A percentile compares a stretch with the other conserved stretches of the same genome.
Evolutionary conservation across 2,888 invertebrate species (phyloP).

Genomic region (Drosophila eohydei): DNA sequence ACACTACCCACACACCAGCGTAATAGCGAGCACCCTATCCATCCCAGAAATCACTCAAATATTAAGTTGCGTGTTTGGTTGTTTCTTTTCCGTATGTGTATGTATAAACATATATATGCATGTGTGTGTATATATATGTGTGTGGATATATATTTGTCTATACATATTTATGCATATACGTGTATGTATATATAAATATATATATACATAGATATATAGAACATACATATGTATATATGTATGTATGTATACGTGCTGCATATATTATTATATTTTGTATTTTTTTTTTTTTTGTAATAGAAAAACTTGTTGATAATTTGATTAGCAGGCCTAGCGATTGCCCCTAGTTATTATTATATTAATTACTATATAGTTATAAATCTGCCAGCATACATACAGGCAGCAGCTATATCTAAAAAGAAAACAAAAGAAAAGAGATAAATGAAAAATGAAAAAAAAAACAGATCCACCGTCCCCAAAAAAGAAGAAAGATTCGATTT

Average conservation of each 20-base stretch:
- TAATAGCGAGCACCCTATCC: not conserved
- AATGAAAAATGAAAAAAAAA: not conserved
- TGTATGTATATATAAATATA: slow-evolving; percentile 4
- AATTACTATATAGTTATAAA: slow-evolving; percentile 45
- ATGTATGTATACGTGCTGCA: not conserved
- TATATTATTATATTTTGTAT: slow-evolving; percentile 31
- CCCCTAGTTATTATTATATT: slow-evolving; percentile 60
- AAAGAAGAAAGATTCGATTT: slow-evolving; percentile 1
- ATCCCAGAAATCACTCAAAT: slow-evolving; percentile 20
- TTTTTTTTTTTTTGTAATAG: slow-evolving; percentile 53
- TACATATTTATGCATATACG: not conserved
- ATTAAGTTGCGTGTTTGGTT: slow-evolving; percentile 40
- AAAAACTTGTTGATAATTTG: slow-evolving; percentile 66
- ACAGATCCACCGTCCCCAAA: slow-evolving; percentile 50
- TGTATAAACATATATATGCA: slow-evolving; percentile 6
- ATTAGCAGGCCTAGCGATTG: slow-evolving; percentile 43
- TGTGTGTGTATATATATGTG: not conserved
- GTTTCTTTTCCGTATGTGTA: slow-evolving; percentile 14
- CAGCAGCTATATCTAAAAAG: slow-evolving; percentile 17
- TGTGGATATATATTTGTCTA: not conserved
- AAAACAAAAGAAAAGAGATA: slow-evolving; percentile 1
- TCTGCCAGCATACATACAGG: slow-evolving; percentile 19
- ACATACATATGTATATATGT: not conserved
- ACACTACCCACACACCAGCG: not conserved
- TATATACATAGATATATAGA: not conserved